Base-by-base conservation (phyloP, 1,140 invertebrate genomes). In the Popillia japonica region DNA sequence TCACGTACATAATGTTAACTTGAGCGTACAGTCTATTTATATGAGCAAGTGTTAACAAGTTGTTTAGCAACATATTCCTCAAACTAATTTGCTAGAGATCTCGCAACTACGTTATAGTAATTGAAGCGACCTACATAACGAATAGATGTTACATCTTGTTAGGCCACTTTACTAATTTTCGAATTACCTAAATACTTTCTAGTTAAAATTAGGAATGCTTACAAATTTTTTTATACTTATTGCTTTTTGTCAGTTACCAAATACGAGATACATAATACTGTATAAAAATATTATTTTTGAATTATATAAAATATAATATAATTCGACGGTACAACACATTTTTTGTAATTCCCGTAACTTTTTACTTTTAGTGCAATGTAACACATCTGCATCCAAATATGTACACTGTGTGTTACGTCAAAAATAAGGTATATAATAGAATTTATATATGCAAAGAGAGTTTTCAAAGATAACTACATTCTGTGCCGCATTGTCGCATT, bases 391-490 rank as follows among this genome's bases (percentile, higher is more conserved):
- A 17, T 55, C n/a, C 14, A 17, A 17, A n/a, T 55, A 55, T 48
- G 48, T 7, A 55, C 7, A 55, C 11, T 7, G n/a, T 55, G n/a
- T 55, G 44, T 10, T n/a, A 48, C 44, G 10, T 48, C 6, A n/a
- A n/a, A 48, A 48, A n/a, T 14, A 55, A 55, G 17, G 14, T 55
- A 68, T 34, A 68, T 68, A 27, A 27, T 68, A 22, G 7, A 14
- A 68, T 27, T 68, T 68, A 68, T 8, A 22, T 68, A 68, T 68
- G 20, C 22, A 68, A n/a, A 17, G 14, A 17, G 48, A 55, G n/a
- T 55, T 55, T 55, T 55, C n/a, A 34, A 34, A 2, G n/a, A 48
- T 48, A 48, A 68, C 61, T 68, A 34, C 14, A 6, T 10, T 55
- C 61, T 22, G 22, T 10, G 22, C 20, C 7, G 27, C 20, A 68